Evolutionary conservation across 2,113 vertebrate species (phyloP).

Genomic region (Origma solitaria): DNA sequence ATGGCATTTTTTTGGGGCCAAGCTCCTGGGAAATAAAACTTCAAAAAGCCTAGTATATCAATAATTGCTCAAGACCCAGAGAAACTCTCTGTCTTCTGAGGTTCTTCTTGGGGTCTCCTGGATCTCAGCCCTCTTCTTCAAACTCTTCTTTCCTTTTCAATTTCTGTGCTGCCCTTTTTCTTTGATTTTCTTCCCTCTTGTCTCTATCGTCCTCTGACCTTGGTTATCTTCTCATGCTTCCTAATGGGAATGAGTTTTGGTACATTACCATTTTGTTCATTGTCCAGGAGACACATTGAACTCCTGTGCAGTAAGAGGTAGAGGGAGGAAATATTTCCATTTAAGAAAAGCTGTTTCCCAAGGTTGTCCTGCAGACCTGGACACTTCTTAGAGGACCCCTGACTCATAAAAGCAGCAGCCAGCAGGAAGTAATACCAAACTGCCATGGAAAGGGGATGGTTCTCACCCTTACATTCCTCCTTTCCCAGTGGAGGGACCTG

Average conservation of each 20-base stretch:
- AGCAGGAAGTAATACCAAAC: not conserved
- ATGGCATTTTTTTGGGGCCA: not conserved
- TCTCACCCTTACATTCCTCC: not conserved
- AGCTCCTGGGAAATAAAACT: not conserved
- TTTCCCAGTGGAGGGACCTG: not conserved
- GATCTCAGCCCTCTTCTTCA: not conserved
- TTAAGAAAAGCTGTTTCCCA: not conserved
- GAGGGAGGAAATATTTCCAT: not conserved
- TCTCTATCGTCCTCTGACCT: not conserved
- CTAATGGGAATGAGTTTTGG: not conserved
- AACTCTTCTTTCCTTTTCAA: not conserved
- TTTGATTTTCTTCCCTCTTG: not conserved
- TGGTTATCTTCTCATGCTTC: not conserved
- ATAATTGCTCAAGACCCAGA: not conserved
- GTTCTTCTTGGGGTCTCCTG: not conserved
- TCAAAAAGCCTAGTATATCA: not conserved
- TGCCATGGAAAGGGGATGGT: not conserved
- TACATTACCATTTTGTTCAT: rapidly evolving
- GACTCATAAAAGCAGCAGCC: not conserved
- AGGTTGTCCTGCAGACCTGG: not conserved
- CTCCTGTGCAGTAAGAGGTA: not conserved
- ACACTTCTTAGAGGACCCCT: not conserved
- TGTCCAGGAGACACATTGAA: not conserved
- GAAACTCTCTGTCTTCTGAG: not conserved
- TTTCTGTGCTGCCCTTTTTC: not conserved